Percentiles rank a stretch among this genome's conserved stretches.
Evolutionary conservation across 2,888 invertebrate species (phyloP).

Genomic region (Drosophila parthenogenetica): DNA sequence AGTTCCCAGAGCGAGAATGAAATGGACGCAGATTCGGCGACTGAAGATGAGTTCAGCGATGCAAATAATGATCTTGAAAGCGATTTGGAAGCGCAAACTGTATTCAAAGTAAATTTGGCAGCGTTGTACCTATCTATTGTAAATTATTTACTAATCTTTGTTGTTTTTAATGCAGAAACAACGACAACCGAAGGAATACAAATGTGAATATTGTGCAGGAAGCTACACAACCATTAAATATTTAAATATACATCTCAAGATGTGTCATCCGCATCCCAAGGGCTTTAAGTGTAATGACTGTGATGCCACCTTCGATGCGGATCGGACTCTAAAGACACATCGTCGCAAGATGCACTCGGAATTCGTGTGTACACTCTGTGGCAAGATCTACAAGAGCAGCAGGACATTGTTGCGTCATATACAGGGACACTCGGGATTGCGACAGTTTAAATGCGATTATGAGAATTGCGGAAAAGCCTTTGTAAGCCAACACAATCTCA

Average conservation of each 20-base stretch:
- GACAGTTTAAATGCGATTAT: constrained; percentile 68
- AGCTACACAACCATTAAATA: constrained; percentile 64
- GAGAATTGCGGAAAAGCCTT: constrained; percentile 78
- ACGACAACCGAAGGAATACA: constrained; percentile 47
- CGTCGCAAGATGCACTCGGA: constrained; percentile 65
- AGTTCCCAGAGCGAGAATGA: constrained; percentile 22
- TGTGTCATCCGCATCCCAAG: constrained; percentile 68
- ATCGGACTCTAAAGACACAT: constrained; percentile 65
- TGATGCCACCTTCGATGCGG: constrained; percentile 54
- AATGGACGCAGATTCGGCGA: constrained; percentile 3
- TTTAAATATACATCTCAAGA: constrained; percentile 63
- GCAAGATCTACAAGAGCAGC: constrained; percentile 73
- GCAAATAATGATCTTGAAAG: constrained; percentile 12
- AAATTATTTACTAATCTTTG: background rate
- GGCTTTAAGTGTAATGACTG: constrained; percentile 69
- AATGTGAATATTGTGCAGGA: constrained; percentile 56
- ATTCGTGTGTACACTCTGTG: constrained; percentile 64
- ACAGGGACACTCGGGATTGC: constrained; percentile 68
- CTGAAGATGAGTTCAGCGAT: constrained; percentile 5
- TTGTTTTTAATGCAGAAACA: constrained; percentile 36
- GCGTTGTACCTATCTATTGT: background rate
- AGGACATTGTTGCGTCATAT: constrained; percentile 68
- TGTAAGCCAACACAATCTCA: constrained; percentile 68
- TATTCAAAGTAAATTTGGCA: constrained; percentile 49
- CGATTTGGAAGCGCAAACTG: constrained; percentile 37